These are phyloP conservation scores for Craseonycteris thonglongyai DNA, from an alignment of 2,113 vertebrate species.

Conservation along the genomic window DNA sequence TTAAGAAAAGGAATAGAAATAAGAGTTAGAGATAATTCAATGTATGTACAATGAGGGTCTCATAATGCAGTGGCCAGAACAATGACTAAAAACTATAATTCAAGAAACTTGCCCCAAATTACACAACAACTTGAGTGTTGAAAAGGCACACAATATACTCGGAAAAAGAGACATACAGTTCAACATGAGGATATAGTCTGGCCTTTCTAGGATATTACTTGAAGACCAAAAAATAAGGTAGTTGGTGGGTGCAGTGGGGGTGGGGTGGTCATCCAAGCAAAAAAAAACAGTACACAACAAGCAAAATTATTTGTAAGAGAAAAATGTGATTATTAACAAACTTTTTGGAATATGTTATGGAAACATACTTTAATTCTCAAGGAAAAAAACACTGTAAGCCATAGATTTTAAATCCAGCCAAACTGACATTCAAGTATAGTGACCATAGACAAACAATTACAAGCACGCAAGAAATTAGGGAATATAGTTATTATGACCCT, in stretches of 20 bases:
- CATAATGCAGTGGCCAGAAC: background rate
- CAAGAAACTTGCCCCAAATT: background rate
- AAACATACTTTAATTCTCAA: background rate
- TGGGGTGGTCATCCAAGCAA: background rate
- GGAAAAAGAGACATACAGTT: background rate
- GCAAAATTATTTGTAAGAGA: background rate
- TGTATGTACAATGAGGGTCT: background rate
- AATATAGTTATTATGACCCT: background rate
- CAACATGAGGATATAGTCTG: background rate
- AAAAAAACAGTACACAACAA: background rate
- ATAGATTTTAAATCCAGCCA: background rate
- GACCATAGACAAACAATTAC: background rate
- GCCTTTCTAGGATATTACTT: background rate
- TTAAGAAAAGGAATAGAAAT: background rate
- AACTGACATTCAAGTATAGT: background rate
- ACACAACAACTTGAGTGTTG: background rate
- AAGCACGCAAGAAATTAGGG: background rate
- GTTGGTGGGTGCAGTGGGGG: too few species aligned
- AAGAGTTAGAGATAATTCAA: background rate
- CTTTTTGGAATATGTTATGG: background rate
- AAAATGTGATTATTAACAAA: background rate
- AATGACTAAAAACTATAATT: background rate
- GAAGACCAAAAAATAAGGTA: background rate
- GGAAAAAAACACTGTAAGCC: background rate
- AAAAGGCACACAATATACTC: background rate